Percentiles rank a stretch among this genome's conserved stretches.
Conservation (phyloP, 2,113 vertebrate species). For the Erythrolamprus reginae region DNA sequence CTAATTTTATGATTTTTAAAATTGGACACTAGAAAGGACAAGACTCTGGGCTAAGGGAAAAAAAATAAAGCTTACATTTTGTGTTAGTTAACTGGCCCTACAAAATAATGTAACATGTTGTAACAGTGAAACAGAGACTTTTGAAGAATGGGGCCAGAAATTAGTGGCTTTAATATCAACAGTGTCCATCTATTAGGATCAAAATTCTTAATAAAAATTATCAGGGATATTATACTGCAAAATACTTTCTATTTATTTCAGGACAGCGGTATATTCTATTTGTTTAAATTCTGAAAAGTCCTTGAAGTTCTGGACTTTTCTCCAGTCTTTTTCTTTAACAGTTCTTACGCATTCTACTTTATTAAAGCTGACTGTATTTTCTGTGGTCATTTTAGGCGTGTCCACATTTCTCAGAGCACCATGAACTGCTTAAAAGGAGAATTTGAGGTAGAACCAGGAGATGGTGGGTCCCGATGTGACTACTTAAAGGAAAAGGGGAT, state of each 20-base stretch:
- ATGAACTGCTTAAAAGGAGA: slow-evolving; percentile 88
- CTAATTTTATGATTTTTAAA: not conserved
- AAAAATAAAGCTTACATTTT: not conserved
- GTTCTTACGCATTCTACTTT: not conserved
- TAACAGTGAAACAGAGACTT: not conserved
- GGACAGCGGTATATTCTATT: not conserved
- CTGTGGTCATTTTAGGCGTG: slow-evolving; percentile 69
- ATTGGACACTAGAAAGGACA: not conserved
- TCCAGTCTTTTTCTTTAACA: too few relatives aligned
- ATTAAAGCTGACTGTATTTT: not conserved
- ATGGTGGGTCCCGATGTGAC: slow-evolving; percentile 86
- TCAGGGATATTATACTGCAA: not conserved
- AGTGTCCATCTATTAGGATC: too few relatives aligned
- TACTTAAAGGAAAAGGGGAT: slow-evolving; percentile 90
- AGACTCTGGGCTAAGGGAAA: not conserved
- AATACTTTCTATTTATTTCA: not conserved
- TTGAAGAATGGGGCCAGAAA: not conserved
- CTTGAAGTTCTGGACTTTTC: not conserved
- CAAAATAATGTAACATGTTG: not conserved
- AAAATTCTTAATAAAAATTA: not conserved
- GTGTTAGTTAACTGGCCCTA: not conserved
- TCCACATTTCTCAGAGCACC: slow-evolving; percentile 93
- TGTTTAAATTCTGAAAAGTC: not conserved
- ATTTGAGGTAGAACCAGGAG: slow-evolving; percentile 87
- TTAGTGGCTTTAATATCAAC: not conserved